These are phyloP conservation scores for Pemphigus obesinymphae DNA, from an alignment of 1,140 invertebrate genomes.

Conservation along the genomic window DNA sequence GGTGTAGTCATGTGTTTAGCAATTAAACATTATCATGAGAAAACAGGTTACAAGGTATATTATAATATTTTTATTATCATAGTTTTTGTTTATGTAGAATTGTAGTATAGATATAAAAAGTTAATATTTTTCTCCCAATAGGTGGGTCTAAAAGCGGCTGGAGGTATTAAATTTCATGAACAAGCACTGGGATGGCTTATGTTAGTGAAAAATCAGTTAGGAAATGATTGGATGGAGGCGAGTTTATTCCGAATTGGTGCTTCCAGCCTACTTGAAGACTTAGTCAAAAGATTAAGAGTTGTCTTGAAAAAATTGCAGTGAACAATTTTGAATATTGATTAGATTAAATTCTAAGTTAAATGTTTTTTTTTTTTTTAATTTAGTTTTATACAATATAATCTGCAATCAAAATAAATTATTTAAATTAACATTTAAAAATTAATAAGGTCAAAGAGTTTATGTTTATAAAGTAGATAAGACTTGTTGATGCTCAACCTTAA, in stretches of 20 bases:
- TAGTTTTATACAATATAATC: too few species aligned
- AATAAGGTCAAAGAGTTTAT: too few species aligned
- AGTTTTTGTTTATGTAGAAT: too few species aligned
- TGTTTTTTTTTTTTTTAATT: too few species aligned
- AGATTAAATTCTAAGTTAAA: too few species aligned
- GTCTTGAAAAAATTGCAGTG: not conserved
- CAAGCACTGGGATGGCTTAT: slow-evolving; percentile 85
- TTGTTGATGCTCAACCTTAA: too few species aligned
- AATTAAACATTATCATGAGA: slow-evolving; percentile 74
- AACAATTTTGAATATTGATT: too few species aligned
- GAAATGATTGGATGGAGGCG: slow-evolving; percentile 77
- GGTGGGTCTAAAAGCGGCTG: slow-evolving; percentile 96
- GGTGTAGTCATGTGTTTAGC: slow-evolving; percentile 92
- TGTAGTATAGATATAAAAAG: too few species aligned
- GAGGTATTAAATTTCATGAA: slow-evolving; percentile 81
- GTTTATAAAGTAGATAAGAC: too few species aligned
- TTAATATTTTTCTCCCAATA: slow-evolving; percentile 50
- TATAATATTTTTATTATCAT: not conserved
- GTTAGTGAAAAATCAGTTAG: slow-evolving; percentile 79
- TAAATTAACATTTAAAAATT: too few species aligned
- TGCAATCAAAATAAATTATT: too few species aligned
- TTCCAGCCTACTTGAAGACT: slow-evolving; percentile 77
- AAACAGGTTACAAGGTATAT: slow-evolving; percentile 68
- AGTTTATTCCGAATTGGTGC: slow-evolving; percentile 91
- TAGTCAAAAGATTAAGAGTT: slow-evolving; percentile 52